Conservation (phyloP, 1,140 invertebrate species). For the Piezodorus guildinii region DNA sequence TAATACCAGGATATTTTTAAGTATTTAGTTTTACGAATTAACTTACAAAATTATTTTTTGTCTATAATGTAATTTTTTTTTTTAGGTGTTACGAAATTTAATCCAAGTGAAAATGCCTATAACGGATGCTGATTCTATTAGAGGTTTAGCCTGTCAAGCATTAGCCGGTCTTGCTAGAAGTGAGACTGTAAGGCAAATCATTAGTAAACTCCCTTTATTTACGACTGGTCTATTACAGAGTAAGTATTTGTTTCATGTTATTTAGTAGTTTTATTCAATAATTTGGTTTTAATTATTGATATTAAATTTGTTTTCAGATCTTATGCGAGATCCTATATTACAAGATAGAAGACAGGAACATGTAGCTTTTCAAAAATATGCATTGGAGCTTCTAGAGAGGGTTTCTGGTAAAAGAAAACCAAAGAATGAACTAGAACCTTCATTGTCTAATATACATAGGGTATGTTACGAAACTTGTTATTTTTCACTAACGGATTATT, state of each 20-base stretch:
- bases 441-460: conserved; percentile 70
- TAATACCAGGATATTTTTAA: no score
- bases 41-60: no score
- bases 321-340: conserved; percentile 92
- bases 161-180: conserved; percentile 83
- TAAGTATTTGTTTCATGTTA: conserved; percentile 33
- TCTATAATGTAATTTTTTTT: background rate
- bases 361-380: conserved; percentile 91
- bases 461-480: conserved; percentile 39
- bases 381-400: conserved; percentile 76
- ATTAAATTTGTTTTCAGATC: conserved; percentile 38
- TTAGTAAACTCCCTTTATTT: conserved; percentile 90
- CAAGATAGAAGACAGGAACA: conserved; percentile 94
- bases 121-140: conserved; percentile 89
- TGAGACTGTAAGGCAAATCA: conserved; percentile 86
- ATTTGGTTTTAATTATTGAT: background rate
- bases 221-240: conserved; percentile 84
- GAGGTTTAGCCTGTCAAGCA: conserved; percentile 82
- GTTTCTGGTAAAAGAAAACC: conserved; percentile 86
- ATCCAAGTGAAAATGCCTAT: conserved; percentile 89
- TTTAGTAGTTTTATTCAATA: background rate
- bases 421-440: conserved; percentile 65
- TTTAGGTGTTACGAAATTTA: conserved; percentile 55
- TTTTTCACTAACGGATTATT: no score
- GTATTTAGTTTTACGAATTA: no score